Percentiles rank a stretch among this genome's conserved stretches.
These are phyloP conservation scores for Danionella cerebrum DNA, from an alignment of 2,113 vertebrate genomes.

Conservation along the genomic window DNA sequence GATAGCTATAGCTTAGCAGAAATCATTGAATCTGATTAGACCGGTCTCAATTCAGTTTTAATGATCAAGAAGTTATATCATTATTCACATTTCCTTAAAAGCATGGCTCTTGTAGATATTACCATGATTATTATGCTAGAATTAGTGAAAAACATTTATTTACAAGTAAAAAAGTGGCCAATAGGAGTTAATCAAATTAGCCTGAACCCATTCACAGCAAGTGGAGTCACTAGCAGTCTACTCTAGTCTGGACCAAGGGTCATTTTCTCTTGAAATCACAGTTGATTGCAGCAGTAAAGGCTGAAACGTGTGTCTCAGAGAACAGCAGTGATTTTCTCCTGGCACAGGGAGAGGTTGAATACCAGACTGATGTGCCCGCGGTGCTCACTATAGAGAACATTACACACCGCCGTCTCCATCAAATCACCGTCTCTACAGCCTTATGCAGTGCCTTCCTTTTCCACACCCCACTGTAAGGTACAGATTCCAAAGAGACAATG, in stretches of 20 bases:
- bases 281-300: background rate
- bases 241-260: background rate
- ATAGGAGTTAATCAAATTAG: background rate
- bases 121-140: too few relatives aligned
- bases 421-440: background rate
- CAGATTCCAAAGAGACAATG: too few relatives aligned
- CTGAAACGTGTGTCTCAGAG: background rate
- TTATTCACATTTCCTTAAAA: too few relatives aligned
- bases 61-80: too few relatives aligned
- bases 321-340: background rate
- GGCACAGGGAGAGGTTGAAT: background rate
- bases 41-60: too few relatives aligned
- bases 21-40: too few relatives aligned
- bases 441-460: background rate
- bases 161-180: background rate
- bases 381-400: conserved; percentile 3
- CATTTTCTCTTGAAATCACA: background rate
- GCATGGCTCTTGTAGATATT: too few relatives aligned
- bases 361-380: conserved; percentile 2
- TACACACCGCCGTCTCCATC: conserved; percentile 8
- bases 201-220: background rate
- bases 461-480: background rate
- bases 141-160: too few relatives aligned
- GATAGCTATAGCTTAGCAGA: too few relatives aligned
- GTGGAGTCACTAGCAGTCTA: background rate